Evolutionary conservation across 2,113 vertebrate species (phyloP).

Genomic region (Cebidichthys violaceus): DNA sequence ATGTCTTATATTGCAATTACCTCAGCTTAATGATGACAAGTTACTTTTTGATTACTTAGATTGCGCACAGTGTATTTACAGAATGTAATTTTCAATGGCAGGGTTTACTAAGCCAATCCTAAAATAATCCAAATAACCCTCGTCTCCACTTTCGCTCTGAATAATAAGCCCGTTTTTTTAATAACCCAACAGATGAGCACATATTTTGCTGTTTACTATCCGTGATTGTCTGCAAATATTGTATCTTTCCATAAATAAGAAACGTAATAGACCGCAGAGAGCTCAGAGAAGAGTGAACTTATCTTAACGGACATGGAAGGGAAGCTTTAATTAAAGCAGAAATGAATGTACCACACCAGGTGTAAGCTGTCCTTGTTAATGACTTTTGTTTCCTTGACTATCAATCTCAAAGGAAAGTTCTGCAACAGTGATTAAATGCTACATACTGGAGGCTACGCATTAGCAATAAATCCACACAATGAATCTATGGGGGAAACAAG

Average conservation of each 20-base stretch:
- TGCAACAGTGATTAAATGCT: background rate
- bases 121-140: background rate
- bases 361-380: background rate
- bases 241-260: background rate
- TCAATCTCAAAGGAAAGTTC: background rate
- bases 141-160: background rate
- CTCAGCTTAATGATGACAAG: background rate
- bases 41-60: background rate
- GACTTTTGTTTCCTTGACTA: background rate
- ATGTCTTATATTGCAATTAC: conserved; percentile 5
- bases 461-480: background rate
- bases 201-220: background rate
- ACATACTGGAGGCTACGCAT: background rate
- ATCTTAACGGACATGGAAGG: background rate
- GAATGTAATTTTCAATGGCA: background rate
- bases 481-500: background rate
- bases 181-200: background rate
- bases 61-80: background rate
- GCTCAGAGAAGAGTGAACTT: background rate
- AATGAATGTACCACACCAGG: background rate
- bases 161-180: background rate
- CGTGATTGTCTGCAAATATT: background rate
- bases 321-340: background rate
- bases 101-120: background rate
- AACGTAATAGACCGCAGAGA: background rate